Evolutionary conservation across 2,888 invertebrate genomes (phyloP).

Genomic region (Coelopa pilipes): DNA sequence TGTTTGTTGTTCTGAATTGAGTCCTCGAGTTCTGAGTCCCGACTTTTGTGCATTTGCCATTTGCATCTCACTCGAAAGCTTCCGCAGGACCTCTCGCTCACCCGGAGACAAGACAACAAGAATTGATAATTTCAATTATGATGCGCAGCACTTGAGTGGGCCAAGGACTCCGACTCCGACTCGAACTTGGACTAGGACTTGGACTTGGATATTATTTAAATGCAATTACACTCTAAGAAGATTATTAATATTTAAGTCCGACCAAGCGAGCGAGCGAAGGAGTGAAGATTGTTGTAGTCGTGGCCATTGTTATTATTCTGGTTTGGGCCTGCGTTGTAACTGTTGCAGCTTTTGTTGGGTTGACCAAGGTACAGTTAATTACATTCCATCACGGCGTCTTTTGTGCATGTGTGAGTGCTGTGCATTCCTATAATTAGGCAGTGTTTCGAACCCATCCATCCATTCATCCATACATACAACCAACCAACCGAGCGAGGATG

Average conservation of each 20-base stretch:
- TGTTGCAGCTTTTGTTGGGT: no score
- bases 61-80: background rate
- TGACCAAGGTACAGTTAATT: background rate
- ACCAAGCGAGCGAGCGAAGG: no score
- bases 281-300: background rate
- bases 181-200: background rate
- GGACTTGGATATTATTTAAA: slow-evolving; percentile 17
- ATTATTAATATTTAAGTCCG: slow-evolving; percentile 23
- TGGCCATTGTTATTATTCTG: background rate
- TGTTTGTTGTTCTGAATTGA: no score
- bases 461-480: no score
- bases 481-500: no score
- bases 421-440: no score
- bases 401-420: background rate
- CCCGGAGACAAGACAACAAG: slow-evolving; percentile 4
- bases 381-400: background rate
- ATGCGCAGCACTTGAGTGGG: background rate
- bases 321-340: background rate
- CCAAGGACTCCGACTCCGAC: no score
- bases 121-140: background rate
- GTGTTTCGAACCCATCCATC: no score
- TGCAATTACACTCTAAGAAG: slow-evolving; percentile 20
- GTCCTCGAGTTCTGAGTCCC: background rate
- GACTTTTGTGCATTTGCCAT: slow-evolving; percentile 20
- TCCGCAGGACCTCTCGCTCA: background rate